A percentile compares a stretch with the other conserved stretches of the same genome.
Conservation (phyloP, 2,113 vertebrate species). For the Suricata suricatta region DNA sequence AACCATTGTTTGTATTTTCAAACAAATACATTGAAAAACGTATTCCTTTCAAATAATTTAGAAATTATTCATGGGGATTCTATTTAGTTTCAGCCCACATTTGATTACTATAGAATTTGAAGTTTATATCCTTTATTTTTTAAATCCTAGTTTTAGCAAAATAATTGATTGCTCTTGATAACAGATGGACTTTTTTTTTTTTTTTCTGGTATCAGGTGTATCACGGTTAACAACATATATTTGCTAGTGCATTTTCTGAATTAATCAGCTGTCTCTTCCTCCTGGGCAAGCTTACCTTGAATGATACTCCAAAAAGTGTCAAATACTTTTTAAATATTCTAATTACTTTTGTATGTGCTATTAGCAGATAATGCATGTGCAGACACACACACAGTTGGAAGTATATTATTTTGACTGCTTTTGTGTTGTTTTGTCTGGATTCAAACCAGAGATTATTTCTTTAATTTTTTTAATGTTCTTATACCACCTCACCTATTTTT, state of each 20-base stretch:
- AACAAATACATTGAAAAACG: background rate
- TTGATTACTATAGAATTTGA: conserved; percentile 5
- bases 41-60: background rate
- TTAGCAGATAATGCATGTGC: background rate
- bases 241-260: background rate
- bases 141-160: conserved; percentile 21
- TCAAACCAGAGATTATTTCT: background rate
- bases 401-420: background rate
- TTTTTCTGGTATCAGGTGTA: background rate
- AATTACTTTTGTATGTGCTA: background rate
- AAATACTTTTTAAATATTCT: background rate
- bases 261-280: background rate
- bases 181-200: background rate
- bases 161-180: background rate
- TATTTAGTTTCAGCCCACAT: background rate
- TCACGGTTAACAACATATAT: background rate
- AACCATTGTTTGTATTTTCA: background rate
- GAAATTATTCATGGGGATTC: background rate
- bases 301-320: background rate
- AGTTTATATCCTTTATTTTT: background rate
- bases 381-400: background rate
- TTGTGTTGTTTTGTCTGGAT: background rate
- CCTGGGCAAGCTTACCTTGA: background rate
- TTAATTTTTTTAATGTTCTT: background rate
- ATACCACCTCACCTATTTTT: background rate